Conservation (phyloP, 2,113 vertebrate species). For the Leptosomus discolor region DNA sequence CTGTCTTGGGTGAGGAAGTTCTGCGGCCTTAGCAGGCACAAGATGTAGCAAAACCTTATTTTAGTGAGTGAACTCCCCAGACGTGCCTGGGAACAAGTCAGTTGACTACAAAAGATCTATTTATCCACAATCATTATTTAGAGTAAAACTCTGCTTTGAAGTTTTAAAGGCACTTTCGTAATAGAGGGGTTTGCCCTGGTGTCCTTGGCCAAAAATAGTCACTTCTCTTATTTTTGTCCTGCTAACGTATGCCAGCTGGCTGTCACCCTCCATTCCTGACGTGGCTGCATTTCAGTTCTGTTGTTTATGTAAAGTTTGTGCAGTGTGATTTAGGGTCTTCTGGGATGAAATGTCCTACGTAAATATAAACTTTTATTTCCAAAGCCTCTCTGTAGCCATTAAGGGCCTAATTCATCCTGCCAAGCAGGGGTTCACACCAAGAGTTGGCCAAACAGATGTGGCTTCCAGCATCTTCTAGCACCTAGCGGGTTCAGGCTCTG, state of each 20-base stretch:
- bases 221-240: constrained; percentile 51
- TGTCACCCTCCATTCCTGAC: constrained; percentile 28
- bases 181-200: constrained; percentile 31
- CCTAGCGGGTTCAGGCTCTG: neutral
- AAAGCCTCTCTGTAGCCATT: neutral
- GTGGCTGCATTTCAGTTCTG: constrained; percentile 14
- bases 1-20: neutral
- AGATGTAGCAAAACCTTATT: neutral
- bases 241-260: constrained; percentile 49
- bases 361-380: neutral
- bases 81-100: neutral
- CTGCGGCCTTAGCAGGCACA: neutral
- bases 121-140: neutral
- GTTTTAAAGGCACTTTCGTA: constrained; percentile 26
- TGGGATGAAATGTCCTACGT: constrained; percentile 15
- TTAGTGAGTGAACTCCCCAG: neutral
- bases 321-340: constrained; percentile 37
- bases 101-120: neutral
- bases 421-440: neutral
- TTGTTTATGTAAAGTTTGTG: constrained; percentile 42
- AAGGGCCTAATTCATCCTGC: neutral
- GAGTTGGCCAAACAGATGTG: neutral
- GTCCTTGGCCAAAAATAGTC: constrained; percentile 68
- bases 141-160: constrained; percentile 12
- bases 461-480: neutral